Evolutionary conservation across 1,140 invertebrate genomes (phyloP).

Genomic region (Megalopta genalis): DNA sequence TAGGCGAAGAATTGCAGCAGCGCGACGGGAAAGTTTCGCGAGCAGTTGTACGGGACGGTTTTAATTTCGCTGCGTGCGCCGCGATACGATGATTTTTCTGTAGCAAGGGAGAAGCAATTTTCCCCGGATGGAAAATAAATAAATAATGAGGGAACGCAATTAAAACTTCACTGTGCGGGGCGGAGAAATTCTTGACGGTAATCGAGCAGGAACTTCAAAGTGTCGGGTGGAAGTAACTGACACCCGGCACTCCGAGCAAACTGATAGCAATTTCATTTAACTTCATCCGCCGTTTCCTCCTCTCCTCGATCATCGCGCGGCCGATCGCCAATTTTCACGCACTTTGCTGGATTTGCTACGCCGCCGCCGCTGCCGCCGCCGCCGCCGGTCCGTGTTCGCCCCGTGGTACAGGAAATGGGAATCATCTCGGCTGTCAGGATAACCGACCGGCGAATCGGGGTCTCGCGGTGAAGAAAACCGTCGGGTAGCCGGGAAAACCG

Average conservation of each 20-base stretch:
- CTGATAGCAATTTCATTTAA: conserved; percentile 41
- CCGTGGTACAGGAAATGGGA: conserved; percentile 32
- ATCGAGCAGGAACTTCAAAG: conserved; percentile 1
- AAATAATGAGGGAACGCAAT: conserved; percentile 9
- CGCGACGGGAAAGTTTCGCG: no score
- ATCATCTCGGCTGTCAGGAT: conserved; percentile 37
- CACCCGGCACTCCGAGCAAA: not conserved
- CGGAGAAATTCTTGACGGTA: not conserved
- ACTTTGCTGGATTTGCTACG: conserved; percentile 6
- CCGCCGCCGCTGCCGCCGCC: no score
- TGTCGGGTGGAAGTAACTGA: not conserved
- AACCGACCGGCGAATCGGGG: not conserved
- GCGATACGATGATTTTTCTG: not conserved
- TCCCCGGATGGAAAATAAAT: not conserved
- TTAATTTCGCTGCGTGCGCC: not conserved
- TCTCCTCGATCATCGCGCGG: conserved; percentile 8
- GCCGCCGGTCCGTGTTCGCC: conserved; percentile 28
- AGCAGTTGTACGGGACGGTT: not conserved
- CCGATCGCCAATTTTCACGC: conserved; percentile 35
- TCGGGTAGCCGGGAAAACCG: conserved; percentile 10
- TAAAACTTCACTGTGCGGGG: conserved; percentile 6
- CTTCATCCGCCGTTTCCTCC: conserved; percentile 5
- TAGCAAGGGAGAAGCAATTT: not conserved
- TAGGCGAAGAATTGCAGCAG: no score
- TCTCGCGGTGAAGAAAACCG: not conserved